phyloP scores from a whole-genome alignment of 2,113 vertebrate genomes.

The Phalacrocorax carbo region DNA sequence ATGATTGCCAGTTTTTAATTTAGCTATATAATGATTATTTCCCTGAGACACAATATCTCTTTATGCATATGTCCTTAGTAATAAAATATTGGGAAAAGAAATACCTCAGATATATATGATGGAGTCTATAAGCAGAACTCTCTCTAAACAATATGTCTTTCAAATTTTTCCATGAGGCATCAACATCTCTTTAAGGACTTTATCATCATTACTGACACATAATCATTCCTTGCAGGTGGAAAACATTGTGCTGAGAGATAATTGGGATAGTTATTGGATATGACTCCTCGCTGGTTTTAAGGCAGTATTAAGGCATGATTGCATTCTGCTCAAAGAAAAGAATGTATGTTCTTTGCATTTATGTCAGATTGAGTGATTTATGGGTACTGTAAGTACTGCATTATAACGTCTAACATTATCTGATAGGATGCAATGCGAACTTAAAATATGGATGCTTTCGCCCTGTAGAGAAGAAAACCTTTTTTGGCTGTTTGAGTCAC shows the following conservation, averaged over 20 bases:
- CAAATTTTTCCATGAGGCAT: slow-evolving; percentile 52
- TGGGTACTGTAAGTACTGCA: slow-evolving; percentile 52
- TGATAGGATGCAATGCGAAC: slow-evolving; percentile 37
- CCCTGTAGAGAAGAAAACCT: not conserved
- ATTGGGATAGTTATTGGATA: slow-evolving; percentile 73
- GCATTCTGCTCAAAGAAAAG: slow-evolving; percentile 68
- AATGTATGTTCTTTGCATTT: slow-evolving; percentile 63
- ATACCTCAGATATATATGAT: slow-evolving; percentile 25
- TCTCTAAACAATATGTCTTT: slow-evolving; percentile 50
- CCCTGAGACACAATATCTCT: slow-evolving; percentile 23
- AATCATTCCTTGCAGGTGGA: slow-evolving; percentile 71
- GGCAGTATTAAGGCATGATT: slow-evolving; percentile 63
- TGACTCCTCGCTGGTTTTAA: slow-evolving; percentile 68
- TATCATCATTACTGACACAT: slow-evolving; percentile 65
- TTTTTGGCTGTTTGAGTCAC: not conserved
- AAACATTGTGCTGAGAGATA: slow-evolving; percentile 69
- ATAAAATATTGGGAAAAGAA: slow-evolving; percentile 54
- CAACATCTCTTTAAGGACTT: slow-evolving; percentile 65
- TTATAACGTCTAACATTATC: slow-evolving; percentile 36
- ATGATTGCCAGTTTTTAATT: slow-evolving; percentile 17
- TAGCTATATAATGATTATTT: slow-evolving; percentile 33
- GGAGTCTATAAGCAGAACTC: slow-evolving; percentile 35
- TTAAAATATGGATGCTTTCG: slow-evolving; percentile 10
- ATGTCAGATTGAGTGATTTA: slow-evolving; percentile 70
- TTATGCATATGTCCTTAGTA: slow-evolving; percentile 58